phyloP scores from a whole-genome alignment of 1,140 invertebrate genomes.

The Temnothorax curvispinosus region DNA sequence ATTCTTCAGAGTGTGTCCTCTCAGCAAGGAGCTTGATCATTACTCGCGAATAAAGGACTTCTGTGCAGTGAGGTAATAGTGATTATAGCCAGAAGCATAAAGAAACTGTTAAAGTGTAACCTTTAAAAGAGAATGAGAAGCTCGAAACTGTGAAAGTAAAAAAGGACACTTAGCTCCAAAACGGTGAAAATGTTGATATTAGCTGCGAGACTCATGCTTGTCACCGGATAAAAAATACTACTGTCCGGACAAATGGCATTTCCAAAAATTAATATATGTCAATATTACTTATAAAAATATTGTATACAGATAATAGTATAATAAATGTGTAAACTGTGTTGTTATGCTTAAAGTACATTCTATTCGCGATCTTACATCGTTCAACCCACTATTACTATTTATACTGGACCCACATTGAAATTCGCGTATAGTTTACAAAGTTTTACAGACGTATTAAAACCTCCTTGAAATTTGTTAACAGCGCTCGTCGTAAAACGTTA shows the following conservation, averaged over 20 bases:
- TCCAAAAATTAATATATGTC: neutral
- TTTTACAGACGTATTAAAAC: neutral
- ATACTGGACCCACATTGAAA: neutral
- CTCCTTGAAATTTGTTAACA: neutral
- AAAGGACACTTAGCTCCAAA: neutral
- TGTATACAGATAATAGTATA: neutral
- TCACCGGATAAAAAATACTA: neutral
- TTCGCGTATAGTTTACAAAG: neutral
- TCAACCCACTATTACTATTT: neutral
- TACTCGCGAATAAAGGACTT: slow-evolving; percentile 23
- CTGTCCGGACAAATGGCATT: neutral
- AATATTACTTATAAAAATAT: neutral
- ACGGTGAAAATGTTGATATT: neutral
- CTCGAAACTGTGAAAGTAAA: neutral
- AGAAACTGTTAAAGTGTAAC: neutral
- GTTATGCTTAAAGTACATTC: neutral
- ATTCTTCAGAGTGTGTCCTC: neutral
- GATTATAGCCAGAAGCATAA: slow-evolving; percentile 20
- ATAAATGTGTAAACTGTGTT: neutral
- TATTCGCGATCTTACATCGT: neutral
- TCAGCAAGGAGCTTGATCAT: neutral
- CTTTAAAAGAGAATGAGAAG: slow-evolving; percentile 12
- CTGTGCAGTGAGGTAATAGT: slow-evolving; percentile 55
- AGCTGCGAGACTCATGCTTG: neutral
- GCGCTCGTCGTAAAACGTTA: neutral